Percentiles rank a stretch among this genome's conserved stretches.
Conservation (phyloP, 1,140 invertebrate genomes). For the Protaetia brevitarsis region DNA sequence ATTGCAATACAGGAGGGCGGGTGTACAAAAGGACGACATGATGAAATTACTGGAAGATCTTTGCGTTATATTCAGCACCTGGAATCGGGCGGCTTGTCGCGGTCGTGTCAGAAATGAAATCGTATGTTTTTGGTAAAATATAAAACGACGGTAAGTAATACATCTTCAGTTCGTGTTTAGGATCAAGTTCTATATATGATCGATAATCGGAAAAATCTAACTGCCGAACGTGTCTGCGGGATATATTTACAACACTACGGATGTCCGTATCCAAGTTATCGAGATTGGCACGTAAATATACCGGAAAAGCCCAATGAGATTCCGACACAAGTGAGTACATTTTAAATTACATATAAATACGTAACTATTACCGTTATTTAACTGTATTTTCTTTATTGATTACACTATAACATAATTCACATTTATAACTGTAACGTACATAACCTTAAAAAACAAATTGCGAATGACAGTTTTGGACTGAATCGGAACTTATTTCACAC, state of each 20-base stretch:
- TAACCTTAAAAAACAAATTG: too few species aligned
- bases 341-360: background rate
- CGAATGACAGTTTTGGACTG: too few species aligned
- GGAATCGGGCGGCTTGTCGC: background rate
- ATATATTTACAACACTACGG: conserved; percentile 33
- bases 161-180: conserved; percentile 2
- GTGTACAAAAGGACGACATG: background rate
- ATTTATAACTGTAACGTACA: too few species aligned
- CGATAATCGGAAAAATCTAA: conserved; percentile 37
- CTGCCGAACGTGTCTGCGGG: conserved; percentile 34
- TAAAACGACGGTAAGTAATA: too few species aligned
- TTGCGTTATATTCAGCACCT: background rate
- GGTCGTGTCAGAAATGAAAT: background rate
- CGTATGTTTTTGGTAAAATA: too few species aligned
- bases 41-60: background rate
- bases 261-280: conserved; percentile 34
- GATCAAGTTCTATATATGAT: conserved; percentile 33
- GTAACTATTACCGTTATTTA: too few species aligned
- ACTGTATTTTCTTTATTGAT: too few species aligned
- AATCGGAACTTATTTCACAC: too few species aligned
- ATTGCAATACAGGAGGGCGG: background rate
- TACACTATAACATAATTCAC: too few species aligned
- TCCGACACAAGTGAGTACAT: background rate
- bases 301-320: background rate
- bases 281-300: conserved; percentile 5